These are phyloP conservation scores for Apodemia mormo DNA, from an alignment of 2,888 invertebrate genomes.

Conservation along the genomic window DNA sequence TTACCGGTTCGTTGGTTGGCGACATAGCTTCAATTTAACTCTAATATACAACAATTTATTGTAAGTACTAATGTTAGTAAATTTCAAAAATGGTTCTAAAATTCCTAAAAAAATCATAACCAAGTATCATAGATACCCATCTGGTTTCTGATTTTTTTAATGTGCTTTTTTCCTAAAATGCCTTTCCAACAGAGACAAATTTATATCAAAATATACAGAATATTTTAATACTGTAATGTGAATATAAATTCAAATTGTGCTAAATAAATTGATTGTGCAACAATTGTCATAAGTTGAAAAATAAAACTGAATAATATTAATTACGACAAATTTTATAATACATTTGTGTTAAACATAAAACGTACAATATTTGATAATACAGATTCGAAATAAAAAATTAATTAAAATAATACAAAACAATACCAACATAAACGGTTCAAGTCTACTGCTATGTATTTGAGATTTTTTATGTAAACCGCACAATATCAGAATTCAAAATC, in stretches of 20 bases:
- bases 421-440: neutral
- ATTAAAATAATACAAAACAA: neutral
- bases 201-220: neutral
- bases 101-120: no score
- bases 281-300: neutral
- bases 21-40: no score
- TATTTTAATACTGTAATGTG: neutral
- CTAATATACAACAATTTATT: no score
- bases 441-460: neutral
- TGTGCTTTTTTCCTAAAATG: no score
- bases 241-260: neutral
- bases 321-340: no score
- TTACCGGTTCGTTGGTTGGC: no score
- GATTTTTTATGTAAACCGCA: neutral
- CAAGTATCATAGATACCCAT: no score
- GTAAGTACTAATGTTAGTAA: no score
- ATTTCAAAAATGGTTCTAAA: no score
- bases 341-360: no score
- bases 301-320: neutral
- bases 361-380: neutral
- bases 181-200: neutral
- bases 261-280: slow-evolving; percentile 12
- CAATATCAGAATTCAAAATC: neutral
- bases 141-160: no score
- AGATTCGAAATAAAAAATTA: neutral